Conservation (phyloP, 2,888 invertebrate species). For the Sicus ferrugineus region DNA sequence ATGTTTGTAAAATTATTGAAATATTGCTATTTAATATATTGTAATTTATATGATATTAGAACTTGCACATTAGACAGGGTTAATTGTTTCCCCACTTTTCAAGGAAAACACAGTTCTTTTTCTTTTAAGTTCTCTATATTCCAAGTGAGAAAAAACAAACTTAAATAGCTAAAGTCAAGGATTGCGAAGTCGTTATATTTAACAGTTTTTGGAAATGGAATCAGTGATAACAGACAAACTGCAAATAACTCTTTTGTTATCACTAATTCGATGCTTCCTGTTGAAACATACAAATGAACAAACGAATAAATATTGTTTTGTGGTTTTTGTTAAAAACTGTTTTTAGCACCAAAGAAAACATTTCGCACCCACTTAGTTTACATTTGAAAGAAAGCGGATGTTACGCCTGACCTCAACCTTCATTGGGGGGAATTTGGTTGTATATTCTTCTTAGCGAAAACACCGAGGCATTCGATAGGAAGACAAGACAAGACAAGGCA, state of each 20-base stretch:
- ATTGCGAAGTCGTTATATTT: background rate
- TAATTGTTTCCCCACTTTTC: too few relatives aligned
- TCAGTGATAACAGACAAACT: background rate
- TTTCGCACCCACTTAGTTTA: slow-evolving; percentile 32
- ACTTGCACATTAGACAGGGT: too few relatives aligned
- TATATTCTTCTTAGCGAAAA: background rate
- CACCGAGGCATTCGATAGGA: background rate
- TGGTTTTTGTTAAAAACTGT: background rate
- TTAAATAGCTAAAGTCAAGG: background rate
- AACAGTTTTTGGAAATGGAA: background rate
- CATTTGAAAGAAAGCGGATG: slow-evolving; percentile 59
- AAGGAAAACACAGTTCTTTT: background rate
- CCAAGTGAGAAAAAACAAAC: too few relatives aligned
- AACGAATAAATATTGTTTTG: background rate
- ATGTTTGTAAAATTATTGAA: too few relatives aligned
- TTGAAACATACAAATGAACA: slow-evolving; percentile 1
- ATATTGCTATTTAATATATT: too few relatives aligned
- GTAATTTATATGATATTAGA: too few relatives aligned
- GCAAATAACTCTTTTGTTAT: too few relatives aligned
- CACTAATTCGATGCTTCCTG: background rate
- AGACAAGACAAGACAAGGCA: too few relatives aligned
- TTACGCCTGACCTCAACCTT: slow-evolving; percentile 59
- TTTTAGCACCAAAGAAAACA: background rate
- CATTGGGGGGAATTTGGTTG: slow-evolving; percentile 10
- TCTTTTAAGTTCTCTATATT: background rate